Evolutionary conservation across 2,797 vertebrate genomes (phyloP), one percentile per base, ranked within the genome.

Genomic region (Australoheros facetus): DNA sequence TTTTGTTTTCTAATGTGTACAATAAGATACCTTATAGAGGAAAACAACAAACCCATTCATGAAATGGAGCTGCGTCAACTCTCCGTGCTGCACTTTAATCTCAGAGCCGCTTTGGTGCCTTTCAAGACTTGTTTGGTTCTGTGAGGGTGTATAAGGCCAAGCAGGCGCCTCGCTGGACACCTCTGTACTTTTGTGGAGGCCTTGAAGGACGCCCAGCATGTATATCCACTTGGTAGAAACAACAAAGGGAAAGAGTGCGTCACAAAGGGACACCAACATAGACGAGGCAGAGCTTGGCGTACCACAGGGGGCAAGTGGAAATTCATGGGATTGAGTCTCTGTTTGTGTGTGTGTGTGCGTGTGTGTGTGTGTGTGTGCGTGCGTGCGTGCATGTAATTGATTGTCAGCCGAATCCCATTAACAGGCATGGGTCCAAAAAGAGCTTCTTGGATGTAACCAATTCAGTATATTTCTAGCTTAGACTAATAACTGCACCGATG

Each of bases 201-300:
- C 82, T 87, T 69, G 81, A 87, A 89, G 82, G 85, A 88, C 51
- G 55, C 89, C 53, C 90, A 91, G 90, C 90, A 78, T 84, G 90
- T 28, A 82, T 53, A 74, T 87, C 79, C 83, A 82, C 73, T 84
- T 83, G 21, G 79, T 45, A 26, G 39, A 60, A 85, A 91, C 90
- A 88, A 92, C 85, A 92, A 90, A 93, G 80, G 12, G 71, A 45
- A 16, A 7, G 79, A 39, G 59, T 77, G 83, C 48, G 30, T 90
- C 91, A 89, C 87, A 88, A 84, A 88, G 78, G 69, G 70, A 87
- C 78, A 59, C 53, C 54, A 56, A 77, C 54, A 2, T 34, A 66
- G 84, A 34, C 1, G 45, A 74, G 80, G 55, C 7, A n/a, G 73
- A 55, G 77, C 78, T 81, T 7, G 19, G 55, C 1, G n/a, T 37